A percentile compares a stretch with the other conserved stretches of the same genome.
These are phyloP conservation scores for Chamaea fasciata DNA, from an alignment of 2,113 vertebrate genomes.

Conservation along the genomic window DNA sequence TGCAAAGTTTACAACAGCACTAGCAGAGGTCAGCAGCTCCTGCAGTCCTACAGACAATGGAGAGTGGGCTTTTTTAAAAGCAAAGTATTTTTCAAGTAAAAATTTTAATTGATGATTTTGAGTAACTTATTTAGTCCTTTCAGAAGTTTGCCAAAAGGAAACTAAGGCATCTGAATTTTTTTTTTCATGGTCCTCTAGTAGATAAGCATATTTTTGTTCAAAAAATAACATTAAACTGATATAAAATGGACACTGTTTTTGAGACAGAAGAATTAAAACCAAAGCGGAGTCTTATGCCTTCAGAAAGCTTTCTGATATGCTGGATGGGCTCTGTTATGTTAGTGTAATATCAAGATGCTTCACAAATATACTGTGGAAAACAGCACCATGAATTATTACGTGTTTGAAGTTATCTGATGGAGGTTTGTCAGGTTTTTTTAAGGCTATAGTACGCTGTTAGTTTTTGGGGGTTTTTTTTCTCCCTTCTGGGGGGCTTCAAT, in stretches of 20 bases:
- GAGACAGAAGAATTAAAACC: background rate
- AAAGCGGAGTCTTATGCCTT: background rate
- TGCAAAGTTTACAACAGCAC: background rate
- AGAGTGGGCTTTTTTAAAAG: background rate
- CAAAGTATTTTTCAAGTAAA: background rate
- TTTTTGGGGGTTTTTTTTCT: background rate
- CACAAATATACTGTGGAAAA: background rate
- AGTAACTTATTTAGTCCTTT: background rate
- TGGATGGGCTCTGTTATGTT: background rate
- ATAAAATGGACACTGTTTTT: background rate
- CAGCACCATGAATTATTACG: background rate
- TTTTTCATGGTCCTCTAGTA: background rate
- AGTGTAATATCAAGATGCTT: background rate
- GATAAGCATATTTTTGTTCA: background rate
- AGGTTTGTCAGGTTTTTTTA: background rate
- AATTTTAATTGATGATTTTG: background rate
- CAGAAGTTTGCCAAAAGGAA: background rate
- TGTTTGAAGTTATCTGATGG: background rate
- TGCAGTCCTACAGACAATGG: background rate
- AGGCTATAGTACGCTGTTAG: background rate
- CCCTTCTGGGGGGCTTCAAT: background rate
- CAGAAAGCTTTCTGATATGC: background rate
- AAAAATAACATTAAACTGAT: background rate
- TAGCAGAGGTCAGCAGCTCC: background rate
- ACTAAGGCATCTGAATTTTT: background rate